phyloP scores from a whole-genome alignment of 2,888 invertebrate species.

The Dynastes tityus region DNA sequence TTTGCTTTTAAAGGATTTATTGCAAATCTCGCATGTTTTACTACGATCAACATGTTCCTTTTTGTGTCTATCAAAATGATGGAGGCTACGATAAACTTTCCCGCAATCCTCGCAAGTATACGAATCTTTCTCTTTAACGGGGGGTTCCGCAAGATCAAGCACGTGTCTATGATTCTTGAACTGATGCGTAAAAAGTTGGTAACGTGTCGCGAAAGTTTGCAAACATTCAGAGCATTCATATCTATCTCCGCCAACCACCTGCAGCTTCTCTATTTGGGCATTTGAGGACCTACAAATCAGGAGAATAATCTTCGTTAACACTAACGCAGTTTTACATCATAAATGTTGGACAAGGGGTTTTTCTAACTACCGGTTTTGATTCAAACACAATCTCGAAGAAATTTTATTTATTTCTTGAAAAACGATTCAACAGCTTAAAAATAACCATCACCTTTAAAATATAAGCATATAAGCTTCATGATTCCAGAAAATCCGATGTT shows the following conservation, averaged over 20 bases:
- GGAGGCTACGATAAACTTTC: constrained; percentile 56
- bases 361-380: too few relatives aligned
- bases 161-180: too few relatives aligned
- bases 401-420: too few relatives aligned
- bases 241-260: too few relatives aligned
- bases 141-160: constrained; percentile 45
- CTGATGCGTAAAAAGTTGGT: not conserved
- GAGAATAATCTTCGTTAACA: not conserved
- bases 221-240: not conserved
- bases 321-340: too few relatives aligned
- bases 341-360: too few relatives aligned
- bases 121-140: constrained; percentile 57
- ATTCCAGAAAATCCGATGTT: too few relatives aligned
- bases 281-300: constrained; percentile 3
- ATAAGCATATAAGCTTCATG: too few relatives aligned
- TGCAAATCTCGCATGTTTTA: constrained; percentile 51
- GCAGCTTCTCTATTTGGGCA: not conserved
- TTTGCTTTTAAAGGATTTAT: constrained; percentile 52
- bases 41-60: not conserved
- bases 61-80: constrained; percentile 52
- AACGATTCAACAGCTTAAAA: too few relatives aligned
- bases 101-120: constrained; percentile 66
- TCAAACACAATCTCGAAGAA: too few relatives aligned
- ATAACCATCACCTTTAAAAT: too few relatives aligned
- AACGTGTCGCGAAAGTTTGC: not conserved